Evolutionary conservation across 92 coral and sea anemone species (phyloP).

Genomic region (Porites lobata): DNA sequence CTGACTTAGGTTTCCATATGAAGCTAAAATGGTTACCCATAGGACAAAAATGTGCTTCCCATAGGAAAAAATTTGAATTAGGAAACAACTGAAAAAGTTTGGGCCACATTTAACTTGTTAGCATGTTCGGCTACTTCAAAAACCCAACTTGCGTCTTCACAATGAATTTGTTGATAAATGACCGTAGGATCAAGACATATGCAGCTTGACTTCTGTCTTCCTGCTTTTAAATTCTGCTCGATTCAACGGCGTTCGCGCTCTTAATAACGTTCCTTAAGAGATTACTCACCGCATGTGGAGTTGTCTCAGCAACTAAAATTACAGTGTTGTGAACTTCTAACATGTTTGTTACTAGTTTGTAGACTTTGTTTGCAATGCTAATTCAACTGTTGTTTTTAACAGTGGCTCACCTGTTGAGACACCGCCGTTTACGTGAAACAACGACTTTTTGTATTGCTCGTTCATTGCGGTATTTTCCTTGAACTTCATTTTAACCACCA

Average conservation of each 20-base stretch:
- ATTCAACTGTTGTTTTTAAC: neutral
- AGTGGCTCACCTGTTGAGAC: constrained; percentile 4
- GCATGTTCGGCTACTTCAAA: neutral
- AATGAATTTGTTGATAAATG: neutral
- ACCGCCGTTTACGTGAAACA: neutral
- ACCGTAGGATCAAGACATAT: neutral
- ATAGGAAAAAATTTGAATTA: constrained; percentile 23
- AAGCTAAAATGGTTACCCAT: neutral
- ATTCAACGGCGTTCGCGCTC: neutral
- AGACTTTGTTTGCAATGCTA: constrained; percentile 31
- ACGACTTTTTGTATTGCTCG: constrained; percentile 21
- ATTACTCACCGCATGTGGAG: constrained; percentile 31
- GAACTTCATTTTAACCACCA: neutral
- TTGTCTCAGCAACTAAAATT: constrained; percentile 21
- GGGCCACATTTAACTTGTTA: neutral
- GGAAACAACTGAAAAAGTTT: neutral
- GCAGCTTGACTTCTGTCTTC: too few species aligned
- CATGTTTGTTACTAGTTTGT: constrained; percentile 17
- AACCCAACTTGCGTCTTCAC: neutral
- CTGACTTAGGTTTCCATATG: neutral
- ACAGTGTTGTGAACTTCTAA: constrained; percentile 8
- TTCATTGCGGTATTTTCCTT: neutral
- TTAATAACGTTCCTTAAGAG: neutral
- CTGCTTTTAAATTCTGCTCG: neutral
- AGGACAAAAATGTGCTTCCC: constrained; percentile 32